Percentiles rank a stretch among this genome's conserved stretches.
Conservation (phyloP, 2,113 vertebrate species). For the Istiophorus platypterus region DNA sequence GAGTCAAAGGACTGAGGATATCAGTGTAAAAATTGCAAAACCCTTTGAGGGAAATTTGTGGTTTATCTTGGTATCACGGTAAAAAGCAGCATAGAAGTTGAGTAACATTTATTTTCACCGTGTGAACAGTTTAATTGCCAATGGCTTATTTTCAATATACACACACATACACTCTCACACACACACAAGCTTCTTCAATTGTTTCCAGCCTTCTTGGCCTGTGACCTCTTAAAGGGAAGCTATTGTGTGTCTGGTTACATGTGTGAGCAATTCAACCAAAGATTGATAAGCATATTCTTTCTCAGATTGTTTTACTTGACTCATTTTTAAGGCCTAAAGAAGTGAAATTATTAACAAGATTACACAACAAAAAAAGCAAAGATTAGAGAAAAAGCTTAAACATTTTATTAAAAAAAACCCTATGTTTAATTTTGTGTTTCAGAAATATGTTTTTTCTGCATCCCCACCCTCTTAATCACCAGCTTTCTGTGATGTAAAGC, state of each 20-base stretch:
- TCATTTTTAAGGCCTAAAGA: constrained; percentile 9
- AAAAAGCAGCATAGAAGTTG: neutral
- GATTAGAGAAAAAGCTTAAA: too few species aligned
- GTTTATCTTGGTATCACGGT: neutral
- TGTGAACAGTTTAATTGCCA: neutral
- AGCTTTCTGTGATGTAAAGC: neutral
- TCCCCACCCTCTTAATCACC: neutral
- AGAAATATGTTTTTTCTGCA: constrained; percentile 6
- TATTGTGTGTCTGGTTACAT: constrained; percentile 9
- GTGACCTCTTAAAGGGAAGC: constrained; percentile 5
- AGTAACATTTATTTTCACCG: constrained; percentile 13
- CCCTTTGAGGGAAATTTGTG: neutral
- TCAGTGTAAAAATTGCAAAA: neutral
- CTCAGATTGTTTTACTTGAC: neutral
- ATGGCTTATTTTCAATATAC: constrained; percentile 6
- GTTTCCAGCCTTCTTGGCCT: constrained; percentile 7
- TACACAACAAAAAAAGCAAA: neutral
- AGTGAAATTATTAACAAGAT: neutral
- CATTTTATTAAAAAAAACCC: neutral
- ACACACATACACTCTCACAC: neutral
- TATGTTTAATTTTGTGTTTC: neutral
- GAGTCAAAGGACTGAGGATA: neutral
- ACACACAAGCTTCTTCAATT: constrained; percentile 3
- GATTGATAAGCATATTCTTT: neutral
- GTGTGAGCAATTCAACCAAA: constrained; percentile 1